These are phyloP conservation scores for Dynastes tityus DNA, from an alignment of 2,888 invertebrate species.

Conservation along the genomic window DNA sequence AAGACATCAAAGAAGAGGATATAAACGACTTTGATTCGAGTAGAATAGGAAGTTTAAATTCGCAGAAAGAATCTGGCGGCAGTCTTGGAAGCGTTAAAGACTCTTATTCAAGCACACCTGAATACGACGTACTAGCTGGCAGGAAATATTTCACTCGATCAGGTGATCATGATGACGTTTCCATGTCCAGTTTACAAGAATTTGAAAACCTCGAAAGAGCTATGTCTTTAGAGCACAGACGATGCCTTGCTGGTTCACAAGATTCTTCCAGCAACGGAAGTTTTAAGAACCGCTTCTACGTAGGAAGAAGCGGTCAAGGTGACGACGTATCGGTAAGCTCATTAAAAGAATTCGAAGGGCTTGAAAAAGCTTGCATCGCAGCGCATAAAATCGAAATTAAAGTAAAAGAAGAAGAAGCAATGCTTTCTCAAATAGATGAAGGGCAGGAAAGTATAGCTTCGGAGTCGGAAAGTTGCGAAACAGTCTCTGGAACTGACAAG, in stretches of 20 bases:
- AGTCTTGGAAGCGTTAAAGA: constrained; percentile 86
- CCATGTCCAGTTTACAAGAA: constrained; percentile 93
- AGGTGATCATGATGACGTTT: constrained; percentile 93
- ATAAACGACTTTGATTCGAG: constrained; percentile 88
- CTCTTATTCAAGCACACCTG: constrained; percentile 93
- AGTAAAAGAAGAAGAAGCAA: constrained; percentile 89
- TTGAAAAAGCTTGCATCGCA: constrained; percentile 91
- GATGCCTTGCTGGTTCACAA: constrained; percentile 80
- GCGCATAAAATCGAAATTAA: constrained; percentile 87
- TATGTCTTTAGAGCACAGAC: constrained; percentile 85
- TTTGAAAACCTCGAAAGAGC: constrained; percentile 94
- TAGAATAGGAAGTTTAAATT: constrained; percentile 83
- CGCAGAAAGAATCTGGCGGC: constrained; percentile 86
- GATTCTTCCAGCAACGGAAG: constrained; percentile 89
- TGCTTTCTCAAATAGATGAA: constrained; percentile 75
- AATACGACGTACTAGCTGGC: constrained; percentile 89
- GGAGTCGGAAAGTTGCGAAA: constrained; percentile 75
- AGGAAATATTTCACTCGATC: constrained; percentile 86
- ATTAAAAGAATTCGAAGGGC: constrained; percentile 92
- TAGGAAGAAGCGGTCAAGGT: constrained; percentile 82
- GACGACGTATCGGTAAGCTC: constrained; percentile 92
- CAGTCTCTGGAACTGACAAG: constrained; percentile 77
- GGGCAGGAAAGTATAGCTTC: constrained; percentile 73
- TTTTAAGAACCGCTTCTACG: constrained; percentile 80
- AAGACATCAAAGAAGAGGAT: constrained; percentile 95